Base-by-base conservation (phyloP, 2,888 invertebrate species). In the Yponomeuta cagnagella region DNA sequence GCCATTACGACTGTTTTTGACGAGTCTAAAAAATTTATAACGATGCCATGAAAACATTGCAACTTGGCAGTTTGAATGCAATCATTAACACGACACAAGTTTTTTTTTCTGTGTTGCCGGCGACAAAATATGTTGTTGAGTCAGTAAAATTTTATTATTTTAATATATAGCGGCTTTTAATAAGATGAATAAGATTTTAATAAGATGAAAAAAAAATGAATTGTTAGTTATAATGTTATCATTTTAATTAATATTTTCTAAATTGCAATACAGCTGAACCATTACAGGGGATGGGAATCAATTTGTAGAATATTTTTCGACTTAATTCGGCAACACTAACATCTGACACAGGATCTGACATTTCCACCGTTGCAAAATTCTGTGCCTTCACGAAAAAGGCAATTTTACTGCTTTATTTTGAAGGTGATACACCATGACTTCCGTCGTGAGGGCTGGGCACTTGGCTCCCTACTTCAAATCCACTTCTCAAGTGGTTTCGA, bases 391-490 rank as follows among this genome's bases (percentile, higher is more conserved):
- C 74, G 73, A 75, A 76, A 84, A 77, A 86, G 52, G 83, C 83
- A 84, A 87, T 85, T 83, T 80, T 82, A 76, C 86, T 88, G 86
- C 86, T 82, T 82, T 80, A 81, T 78, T 80, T 77, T 75, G 75
- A 73, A 77, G 78, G 74, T 75, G 74, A 74, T 78, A 75, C 78
- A 90, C 86, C 84, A 95, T 95, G 94, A 95, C 94, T 91, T 94
- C 95, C 74, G 95, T 95, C 76, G 94, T 94, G 77, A 94, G 95
- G 82, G 94, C 95, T 77, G 93, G 94, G 74, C 94, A 93, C 78
- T 88, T 96, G 76, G 93, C 94, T 74, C 93, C 94, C 72, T 95
- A 94, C 81, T 91, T 96, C 77, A 95, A 95, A 80, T 94, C 95
- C 68, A 93, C 94, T 58, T 93, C 94, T 73, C 94, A 94, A 79